Percentiles rank a stretch among this genome's conserved stretches.
Conservation (phyloP, 2,113 vertebrate species). For the Columba livia region DNA sequence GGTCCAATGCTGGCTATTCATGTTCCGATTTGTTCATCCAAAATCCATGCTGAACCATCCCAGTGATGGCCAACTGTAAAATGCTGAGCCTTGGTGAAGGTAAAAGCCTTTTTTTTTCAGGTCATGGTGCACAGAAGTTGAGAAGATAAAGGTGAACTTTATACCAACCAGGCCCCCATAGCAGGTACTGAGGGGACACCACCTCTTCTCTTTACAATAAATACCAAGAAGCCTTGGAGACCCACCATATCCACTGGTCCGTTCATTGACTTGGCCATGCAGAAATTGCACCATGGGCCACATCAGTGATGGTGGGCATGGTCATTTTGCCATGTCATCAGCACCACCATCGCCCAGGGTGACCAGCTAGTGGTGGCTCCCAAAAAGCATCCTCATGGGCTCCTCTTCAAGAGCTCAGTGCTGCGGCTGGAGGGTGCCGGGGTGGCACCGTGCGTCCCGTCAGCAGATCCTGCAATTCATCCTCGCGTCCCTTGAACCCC, state of each 20-base stretch:
- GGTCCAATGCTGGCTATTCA: neutral
- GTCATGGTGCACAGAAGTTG: neutral
- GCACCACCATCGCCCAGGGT: neutral
- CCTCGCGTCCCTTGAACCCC: slow-evolving; percentile 55
- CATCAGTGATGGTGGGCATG: fast-evolving
- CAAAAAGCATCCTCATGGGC: neutral
- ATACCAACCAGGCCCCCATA: too few species aligned
- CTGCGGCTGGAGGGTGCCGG: neutral
- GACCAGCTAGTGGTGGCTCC: neutral
- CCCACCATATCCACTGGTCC: neutral
- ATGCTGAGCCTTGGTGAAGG: neutral
- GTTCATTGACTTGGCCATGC: neutral
- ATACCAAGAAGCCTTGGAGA: neutral
- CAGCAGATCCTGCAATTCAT: slow-evolving; percentile 47
- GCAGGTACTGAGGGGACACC: neutral
- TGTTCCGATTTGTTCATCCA: fast-evolving
- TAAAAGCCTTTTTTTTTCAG: neutral
- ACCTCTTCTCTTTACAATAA: neutral
- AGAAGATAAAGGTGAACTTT: neutral
- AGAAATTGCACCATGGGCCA: neutral
- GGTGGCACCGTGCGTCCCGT: neutral
- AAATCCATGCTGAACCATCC: neutral
- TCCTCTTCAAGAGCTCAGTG: fast-evolving
- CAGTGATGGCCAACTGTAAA: neutral
- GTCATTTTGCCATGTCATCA: neutral